A percentile compares a stretch with the other conserved stretches of the same genome.
These are phyloP conservation scores for Sitobion miscanthi DNA, from an alignment of 1,140 invertebrate species.

Conservation along the genomic window DNA sequence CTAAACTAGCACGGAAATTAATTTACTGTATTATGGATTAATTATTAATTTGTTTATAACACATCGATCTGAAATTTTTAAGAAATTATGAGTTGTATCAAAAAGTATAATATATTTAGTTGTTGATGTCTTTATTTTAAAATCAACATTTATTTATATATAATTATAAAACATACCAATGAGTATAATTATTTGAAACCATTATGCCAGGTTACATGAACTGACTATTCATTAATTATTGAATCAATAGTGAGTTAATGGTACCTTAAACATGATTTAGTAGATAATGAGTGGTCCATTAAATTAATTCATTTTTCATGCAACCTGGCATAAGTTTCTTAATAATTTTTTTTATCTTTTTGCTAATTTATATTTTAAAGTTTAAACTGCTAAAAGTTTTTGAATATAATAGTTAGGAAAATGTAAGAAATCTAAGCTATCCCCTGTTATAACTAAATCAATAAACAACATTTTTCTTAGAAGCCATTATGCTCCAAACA, in stretches of 20 bases:
- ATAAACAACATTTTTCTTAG: neutral
- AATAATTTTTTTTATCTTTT: neutral
- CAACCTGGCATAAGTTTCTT: neutral
- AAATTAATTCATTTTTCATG: too few species aligned
- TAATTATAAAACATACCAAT: neutral
- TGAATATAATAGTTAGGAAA: neutral
- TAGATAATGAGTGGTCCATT: too few species aligned
- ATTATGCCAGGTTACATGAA: too few species aligned
- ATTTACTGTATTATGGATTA: constrained; percentile 41
- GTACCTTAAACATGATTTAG: too few species aligned
- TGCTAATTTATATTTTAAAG: neutral
- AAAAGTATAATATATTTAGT: neutral
- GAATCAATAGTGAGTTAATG: too few species aligned
- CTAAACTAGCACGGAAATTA: neutral
- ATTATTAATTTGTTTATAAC: neutral
- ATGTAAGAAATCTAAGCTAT: neutral
- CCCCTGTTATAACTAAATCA: neutral
- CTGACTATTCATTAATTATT: too few species aligned
- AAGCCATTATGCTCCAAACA: neutral
- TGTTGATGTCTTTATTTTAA: neutral
- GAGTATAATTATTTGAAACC: too few species aligned
- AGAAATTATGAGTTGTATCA: neutral
- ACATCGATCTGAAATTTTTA: neutral
- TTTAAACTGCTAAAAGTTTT: too few species aligned
- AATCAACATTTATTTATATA: neutral